Percentiles rank a stretch among this genome's conserved stretches.
phyloP scores from a whole-genome alignment of 1,140 invertebrate species.

The Caenorhabditis tropicalis region DNA sequence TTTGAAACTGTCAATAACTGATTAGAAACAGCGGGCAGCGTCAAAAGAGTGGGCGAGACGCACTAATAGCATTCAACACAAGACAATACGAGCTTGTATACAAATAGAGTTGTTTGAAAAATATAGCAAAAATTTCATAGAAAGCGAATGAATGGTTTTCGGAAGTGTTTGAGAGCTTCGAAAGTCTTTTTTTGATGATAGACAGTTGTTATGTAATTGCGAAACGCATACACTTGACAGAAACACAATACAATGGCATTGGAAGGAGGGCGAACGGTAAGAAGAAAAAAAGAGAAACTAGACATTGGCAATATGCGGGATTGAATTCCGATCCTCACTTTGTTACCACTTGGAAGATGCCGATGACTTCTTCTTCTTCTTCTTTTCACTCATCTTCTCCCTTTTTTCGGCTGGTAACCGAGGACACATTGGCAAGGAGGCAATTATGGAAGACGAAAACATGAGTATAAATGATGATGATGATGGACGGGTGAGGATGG shows the following conservation, averaged over 20 bases:
- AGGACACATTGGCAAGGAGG: neutral
- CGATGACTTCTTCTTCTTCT: conserved; percentile 15
- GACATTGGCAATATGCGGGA: conserved; percentile 35
- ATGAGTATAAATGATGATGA: neutral
- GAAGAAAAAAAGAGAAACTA: conserved; percentile 5
- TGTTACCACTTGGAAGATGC: conserved; percentile 41
- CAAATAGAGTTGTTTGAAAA: too few species aligned
- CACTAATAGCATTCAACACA: neutral
- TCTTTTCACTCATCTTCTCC: too few species aligned
- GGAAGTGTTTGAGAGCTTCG: conserved; percentile 30
- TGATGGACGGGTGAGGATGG: conserved; percentile 32
- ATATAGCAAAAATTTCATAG: conserved; percentile 4
- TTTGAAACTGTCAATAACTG: conserved; percentile 33
- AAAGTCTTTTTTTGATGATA: conserved; percentile 10
- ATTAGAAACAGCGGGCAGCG: neutral
- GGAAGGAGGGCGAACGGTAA: conserved; percentile 33
- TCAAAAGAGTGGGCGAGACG: neutral
- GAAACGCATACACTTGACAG: conserved; percentile 14
- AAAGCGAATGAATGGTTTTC: conserved; percentile 40
- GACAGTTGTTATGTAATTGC: conserved; percentile 19
- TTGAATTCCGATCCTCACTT: conserved; percentile 30
- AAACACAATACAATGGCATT: conserved; percentile 26
- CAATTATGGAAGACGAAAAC: conserved; percentile 33
- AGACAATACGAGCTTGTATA: neutral
- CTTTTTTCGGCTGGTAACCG: neutral